These are phyloP conservation scores for Aquatica leii DNA, from an alignment of 2,888 invertebrate species.

Conservation along the genomic window DNA sequence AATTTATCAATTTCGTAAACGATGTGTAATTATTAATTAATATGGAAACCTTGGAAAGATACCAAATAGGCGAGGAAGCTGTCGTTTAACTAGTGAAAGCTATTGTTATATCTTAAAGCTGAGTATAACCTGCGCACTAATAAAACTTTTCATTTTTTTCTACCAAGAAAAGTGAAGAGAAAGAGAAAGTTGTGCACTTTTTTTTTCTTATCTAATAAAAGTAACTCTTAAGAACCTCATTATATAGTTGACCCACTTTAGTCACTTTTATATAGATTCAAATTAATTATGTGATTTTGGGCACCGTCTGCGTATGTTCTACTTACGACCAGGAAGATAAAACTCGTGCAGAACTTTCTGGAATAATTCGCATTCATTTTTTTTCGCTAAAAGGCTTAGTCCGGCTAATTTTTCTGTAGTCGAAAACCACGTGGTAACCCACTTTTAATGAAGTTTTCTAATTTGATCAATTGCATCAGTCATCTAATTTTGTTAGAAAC, in stretches of 20 bases:
- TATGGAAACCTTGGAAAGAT: conserved; percentile 5
- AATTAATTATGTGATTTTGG: no score
- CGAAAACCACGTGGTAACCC: no score
- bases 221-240: conserved; percentile 6
- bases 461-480: no score
- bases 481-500: no score
- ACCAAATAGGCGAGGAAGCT: not conserved
- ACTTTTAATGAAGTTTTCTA: no score
- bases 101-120: conserved; percentile 3
- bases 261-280: not conserved
- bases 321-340: no score
- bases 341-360: no score
- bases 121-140: not conserved
- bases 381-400: no score
- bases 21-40: conserved; percentile 13
- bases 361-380: no score
- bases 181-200: conserved; percentile 12
- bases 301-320: no score
- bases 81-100: conserved; percentile 10
- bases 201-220: conserved; percentile 12
- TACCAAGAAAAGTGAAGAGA: conserved; percentile 10
- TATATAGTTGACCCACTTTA: conserved; percentile 3
- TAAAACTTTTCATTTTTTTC: not conserved
- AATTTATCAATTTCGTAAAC: conserved; percentile 16
- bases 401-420: no score